Conservation (phyloP, 2,113 vertebrate species). For the Bostrychus sinensis region DNA sequence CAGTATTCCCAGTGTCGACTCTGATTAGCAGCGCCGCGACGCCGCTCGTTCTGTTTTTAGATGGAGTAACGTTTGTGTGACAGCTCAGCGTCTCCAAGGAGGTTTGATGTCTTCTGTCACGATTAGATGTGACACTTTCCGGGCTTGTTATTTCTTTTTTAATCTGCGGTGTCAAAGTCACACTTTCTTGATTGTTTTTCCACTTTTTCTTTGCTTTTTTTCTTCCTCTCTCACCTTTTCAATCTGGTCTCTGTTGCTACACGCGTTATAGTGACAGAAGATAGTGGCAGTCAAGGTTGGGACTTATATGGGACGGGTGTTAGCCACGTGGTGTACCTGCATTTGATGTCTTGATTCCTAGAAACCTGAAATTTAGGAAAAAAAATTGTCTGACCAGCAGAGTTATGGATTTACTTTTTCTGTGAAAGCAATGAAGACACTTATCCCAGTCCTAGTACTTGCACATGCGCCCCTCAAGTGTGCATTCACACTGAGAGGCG, state of each 20-base stretch:
- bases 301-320: not conserved
- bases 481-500: too few relatives aligned
- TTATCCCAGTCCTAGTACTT: too few relatives aligned
- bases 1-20: conserved; percentile 62
- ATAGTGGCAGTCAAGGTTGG: conserved; percentile 6
- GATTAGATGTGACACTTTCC: conserved; percentile 72
- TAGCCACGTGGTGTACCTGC: conserved; percentile 15
- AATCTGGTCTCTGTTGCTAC: conserved; percentile 18
- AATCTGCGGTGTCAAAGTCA: conserved; percentile 58
- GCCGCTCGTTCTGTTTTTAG: conserved; percentile 45
- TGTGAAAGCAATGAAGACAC: too few relatives aligned
- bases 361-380: conserved; percentile 29
- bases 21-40: conserved; percentile 52
- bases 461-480: too few relatives aligned
- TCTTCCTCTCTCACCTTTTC: conserved; percentile 13
- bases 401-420: too few relatives aligned
- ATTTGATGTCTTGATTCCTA: too few relatives aligned
- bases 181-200: conserved; percentile 27
- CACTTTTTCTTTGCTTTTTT: conserved; percentile 23
- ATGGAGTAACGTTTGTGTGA: conserved; percentile 51
- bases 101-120: conserved; percentile 56
- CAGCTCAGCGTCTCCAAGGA: conserved; percentile 44
- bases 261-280: conserved; percentile 38
- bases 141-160: conserved; percentile 62
- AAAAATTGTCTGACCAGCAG: too few relatives aligned